Percentiles rank a stretch among this genome's conserved stretches.
Conservation (phyloP, 2,113 vertebrate species). For the Paradisaea rubra region DNA sequence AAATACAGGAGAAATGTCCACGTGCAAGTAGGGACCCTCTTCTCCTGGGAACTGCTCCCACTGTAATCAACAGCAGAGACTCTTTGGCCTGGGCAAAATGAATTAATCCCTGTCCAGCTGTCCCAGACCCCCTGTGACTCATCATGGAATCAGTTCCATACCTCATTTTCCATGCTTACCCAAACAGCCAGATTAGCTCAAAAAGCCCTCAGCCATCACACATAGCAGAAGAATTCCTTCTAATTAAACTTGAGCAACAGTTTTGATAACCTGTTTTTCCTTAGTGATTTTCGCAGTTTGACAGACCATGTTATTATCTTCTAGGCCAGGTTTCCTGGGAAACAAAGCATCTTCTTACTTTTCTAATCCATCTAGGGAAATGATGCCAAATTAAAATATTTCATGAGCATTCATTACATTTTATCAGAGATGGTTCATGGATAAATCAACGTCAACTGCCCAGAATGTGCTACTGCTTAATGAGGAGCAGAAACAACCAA, state of each 20-base stretch:
- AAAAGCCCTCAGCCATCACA: not conserved
- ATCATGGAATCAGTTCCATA: not conserved
- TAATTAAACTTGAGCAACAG: slow-evolving; percentile 16
- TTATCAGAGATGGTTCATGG: not conserved
- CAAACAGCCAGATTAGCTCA: not conserved
- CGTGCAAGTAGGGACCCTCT: fast-evolving
- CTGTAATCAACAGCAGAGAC: not conserved
- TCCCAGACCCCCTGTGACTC: not conserved
- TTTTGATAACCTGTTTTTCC: slow-evolving; percentile 9
- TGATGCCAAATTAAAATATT: slow-evolving; percentile 14
- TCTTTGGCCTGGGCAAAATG: not conserved
- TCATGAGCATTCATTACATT: not conserved
- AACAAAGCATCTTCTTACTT: slow-evolving; percentile 17
- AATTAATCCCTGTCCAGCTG: not conserved
- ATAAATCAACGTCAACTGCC: not conserved
- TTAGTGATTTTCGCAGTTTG: not conserved
- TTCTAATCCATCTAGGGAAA: slow-evolving; percentile 9
- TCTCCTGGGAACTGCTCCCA: not conserved
- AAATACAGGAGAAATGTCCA: not conserved
- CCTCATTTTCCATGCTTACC: slow-evolving; percentile 8
- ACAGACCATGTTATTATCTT: not conserved
- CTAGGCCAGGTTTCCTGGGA: slow-evolving; percentile 16
- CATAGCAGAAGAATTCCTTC: not conserved
- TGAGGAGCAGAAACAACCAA: not conserved
- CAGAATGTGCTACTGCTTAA: not conserved